These are phyloP conservation scores for Gymnorhina tibicen DNA, from an alignment of 2,113 vertebrate genomes.

Conservation along the genomic window DNA sequence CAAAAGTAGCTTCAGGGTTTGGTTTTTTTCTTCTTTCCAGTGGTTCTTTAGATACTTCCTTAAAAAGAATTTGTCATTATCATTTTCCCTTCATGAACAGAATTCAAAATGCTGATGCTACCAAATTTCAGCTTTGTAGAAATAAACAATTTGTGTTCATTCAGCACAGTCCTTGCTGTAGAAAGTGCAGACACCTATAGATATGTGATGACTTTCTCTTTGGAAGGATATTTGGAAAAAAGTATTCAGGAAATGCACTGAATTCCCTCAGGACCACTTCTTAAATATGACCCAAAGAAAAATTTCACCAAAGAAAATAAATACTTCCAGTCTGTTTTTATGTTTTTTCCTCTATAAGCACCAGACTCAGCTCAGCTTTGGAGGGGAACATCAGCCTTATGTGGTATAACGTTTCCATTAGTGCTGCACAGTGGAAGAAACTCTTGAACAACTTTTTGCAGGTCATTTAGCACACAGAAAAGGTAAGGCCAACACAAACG, in stretches of 20 bases:
- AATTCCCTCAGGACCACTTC: not conserved
- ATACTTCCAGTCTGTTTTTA: not conserved
- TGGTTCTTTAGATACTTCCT: slow-evolving; percentile 20
- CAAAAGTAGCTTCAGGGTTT: not conserved
- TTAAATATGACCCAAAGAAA: not conserved
- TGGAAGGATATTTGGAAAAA: not conserved
- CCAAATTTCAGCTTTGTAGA: slow-evolving; percentile 4
- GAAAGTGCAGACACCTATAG: not conserved
- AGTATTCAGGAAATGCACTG: not conserved
- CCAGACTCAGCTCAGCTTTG: not conserved
- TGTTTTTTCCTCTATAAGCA: not conserved
- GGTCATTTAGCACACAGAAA: not conserved
- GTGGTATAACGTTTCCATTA: not conserved
- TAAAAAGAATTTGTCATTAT: slow-evolving; percentile 17
- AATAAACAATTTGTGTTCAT: slow-evolving; percentile 13
- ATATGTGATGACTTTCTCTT: not conserved
- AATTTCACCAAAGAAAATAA: not conserved
- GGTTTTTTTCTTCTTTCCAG: not conserved
- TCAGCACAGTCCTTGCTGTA: slow-evolving; percentile 9
- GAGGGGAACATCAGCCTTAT: not conserved
- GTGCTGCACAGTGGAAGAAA: not conserved
- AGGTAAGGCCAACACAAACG: not conserved
- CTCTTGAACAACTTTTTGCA: not conserved
- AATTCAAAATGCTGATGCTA: slow-evolving; percentile 30
- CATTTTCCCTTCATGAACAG: slow-evolving; percentile 27